Percentiles rank a stretch among this genome's conserved stretches.
Conservation (phyloP, 2,113 vertebrate genomes). For the Engraulis encrasicolus region DNA sequence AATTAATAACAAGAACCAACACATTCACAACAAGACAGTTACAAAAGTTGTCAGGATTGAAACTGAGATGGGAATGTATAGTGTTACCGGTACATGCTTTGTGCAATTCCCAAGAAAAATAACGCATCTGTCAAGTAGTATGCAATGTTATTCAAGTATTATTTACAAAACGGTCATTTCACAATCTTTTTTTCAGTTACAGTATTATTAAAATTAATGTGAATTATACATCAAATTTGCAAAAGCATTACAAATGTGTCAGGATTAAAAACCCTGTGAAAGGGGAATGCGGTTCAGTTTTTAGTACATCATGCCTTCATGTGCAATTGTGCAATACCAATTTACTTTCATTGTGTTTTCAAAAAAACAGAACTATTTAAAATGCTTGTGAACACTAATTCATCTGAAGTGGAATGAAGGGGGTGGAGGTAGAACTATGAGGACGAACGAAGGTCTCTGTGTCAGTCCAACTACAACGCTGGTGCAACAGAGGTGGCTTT, state of each 20-base stretch:
- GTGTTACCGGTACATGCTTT: neutral
- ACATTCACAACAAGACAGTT: neutral
- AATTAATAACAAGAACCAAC: neutral
- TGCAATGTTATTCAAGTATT: neutral
- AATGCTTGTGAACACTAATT: neutral
- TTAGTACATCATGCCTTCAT: neutral
- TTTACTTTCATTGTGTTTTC: neutral
- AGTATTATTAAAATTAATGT: neutral
- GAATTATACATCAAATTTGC: neutral
- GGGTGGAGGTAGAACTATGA: conserved; percentile 15
- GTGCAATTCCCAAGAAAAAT: neutral
- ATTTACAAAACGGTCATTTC: neutral
- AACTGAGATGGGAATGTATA: neutral
- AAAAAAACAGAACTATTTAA: neutral
- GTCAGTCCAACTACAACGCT: conserved; percentile 1
- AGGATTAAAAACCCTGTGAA: neutral
- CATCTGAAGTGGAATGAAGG: neutral
- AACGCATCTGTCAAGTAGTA: neutral
- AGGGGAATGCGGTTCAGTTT: neutral
- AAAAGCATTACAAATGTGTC: neutral
- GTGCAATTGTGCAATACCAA: neutral
- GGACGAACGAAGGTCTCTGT: neutral
- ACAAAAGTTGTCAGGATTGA: neutral
- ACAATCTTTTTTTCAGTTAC: neutral
- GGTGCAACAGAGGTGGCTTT: neutral